Evolutionary conservation across 2,113 vertebrate species (phyloP), one percentile per base, ranked within the genome.

Genomic region (Chaetops frenatus): DNA sequence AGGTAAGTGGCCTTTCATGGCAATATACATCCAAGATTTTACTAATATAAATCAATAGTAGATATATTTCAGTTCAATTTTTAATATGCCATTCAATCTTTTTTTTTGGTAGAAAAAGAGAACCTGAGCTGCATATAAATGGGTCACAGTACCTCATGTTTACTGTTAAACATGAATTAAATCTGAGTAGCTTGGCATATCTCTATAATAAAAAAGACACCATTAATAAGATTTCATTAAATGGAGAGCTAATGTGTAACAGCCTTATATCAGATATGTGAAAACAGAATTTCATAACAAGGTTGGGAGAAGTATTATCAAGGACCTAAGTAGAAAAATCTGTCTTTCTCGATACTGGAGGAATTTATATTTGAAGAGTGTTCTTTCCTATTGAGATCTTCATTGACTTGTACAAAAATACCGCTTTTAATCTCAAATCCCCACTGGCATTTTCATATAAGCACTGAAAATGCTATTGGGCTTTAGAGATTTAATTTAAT

Each of bases 401-500:
- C 98, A 98, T 98, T 97, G 98, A 98, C 97, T 98, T 96, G 94
- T 97, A 97, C 97, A 97, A 98, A 98, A 98, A 98, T 97, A 98
- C 97, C 35, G 86, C 97, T 98, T 98, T 98, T 98, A 98, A 98
- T 98, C 97, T 97, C 97, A 98, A 98, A 98, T 98, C 97, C 98
- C 98, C 96, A 97, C 97, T 98, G 98, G 97, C 97, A 96, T 98
- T 98, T 98, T 98, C 97, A 97, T 97, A 98, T 98, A 98, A 98
- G 97, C 97, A 97, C 97, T 45, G 92, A 98, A 98, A 98, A 98
- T 97, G 97, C 98, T 97, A 97, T 95, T 97, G 98, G 97, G 98
- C 98, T 98, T 98, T 98, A 97, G 98, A 98, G 98, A 98, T 97
- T 98, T 98, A 97, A 98, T 98, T 98, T 98, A 98, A 98, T 97